phyloP scores from a whole-genome alignment of 2,888 invertebrate species.

The Podotricha telesiphe region DNA sequence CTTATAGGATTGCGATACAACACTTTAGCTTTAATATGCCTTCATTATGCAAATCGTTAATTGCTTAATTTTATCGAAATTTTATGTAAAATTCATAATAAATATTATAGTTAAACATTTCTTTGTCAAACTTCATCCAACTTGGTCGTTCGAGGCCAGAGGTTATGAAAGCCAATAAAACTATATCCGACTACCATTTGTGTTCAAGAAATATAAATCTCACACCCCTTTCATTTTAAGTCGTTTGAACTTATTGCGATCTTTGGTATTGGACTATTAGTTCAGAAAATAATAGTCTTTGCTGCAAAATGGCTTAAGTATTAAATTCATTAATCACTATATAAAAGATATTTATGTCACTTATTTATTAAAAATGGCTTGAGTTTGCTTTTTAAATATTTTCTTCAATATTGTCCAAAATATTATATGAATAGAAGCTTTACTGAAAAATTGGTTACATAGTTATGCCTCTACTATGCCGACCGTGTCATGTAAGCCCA shows the following conservation, averaged over 20 bases:
- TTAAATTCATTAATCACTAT: not conserved
- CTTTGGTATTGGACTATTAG: slow-evolving; percentile 24
- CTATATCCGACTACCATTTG: not conserved
- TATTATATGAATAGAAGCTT: not conserved
- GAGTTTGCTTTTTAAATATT: too few relatives aligned
- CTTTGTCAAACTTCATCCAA: not conserved
- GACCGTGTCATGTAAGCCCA: not conserved
- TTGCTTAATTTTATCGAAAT: too few relatives aligned
- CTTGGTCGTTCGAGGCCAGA: not conserved
- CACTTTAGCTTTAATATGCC: too few relatives aligned
- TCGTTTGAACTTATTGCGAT: slow-evolving; percentile 31
- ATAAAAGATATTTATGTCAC: not conserved
- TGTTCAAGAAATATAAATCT: slow-evolving; percentile 15
- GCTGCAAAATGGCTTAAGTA: not conserved
- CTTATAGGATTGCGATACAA: too few relatives aligned
- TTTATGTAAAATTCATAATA: too few relatives aligned
- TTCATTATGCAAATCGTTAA: too few relatives aligned
- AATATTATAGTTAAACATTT: too few relatives aligned
- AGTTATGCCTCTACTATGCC: not conserved
- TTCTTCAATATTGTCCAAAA: too few relatives aligned
- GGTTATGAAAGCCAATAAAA: slow-evolving; percentile 12
- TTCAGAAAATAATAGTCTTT: slow-evolving; percentile 6
- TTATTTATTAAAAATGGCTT: not conserved
- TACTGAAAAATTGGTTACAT: not conserved
- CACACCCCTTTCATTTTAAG: slow-evolving; percentile 16